These are phyloP conservation scores for Apis dorsata DNA, from an alignment of 1,140 invertebrate genomes.

Conservation along the genomic window DNA sequence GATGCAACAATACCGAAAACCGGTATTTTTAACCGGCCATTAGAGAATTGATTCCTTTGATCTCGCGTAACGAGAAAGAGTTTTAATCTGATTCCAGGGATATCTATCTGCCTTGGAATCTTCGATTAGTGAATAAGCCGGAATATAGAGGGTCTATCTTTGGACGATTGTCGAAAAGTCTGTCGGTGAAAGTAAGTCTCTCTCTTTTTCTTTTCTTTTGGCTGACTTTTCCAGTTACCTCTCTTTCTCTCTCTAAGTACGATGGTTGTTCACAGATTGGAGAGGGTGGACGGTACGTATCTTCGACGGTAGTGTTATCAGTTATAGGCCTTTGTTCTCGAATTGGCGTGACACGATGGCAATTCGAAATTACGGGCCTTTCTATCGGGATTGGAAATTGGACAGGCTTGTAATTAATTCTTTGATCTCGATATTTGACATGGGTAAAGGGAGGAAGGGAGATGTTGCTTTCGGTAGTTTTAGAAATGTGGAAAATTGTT, in stretches of 20 bases:
- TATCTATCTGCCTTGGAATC: slow-evolving; percentile 38
- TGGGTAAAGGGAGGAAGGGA: neutral
- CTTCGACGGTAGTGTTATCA: slow-evolving; percentile 25
- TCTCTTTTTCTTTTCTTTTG: neutral
- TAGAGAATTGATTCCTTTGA: slow-evolving; percentile 55
- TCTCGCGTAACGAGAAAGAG: slow-evolving; percentile 28
- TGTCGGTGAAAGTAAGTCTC: neutral
- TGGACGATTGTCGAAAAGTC: neutral
- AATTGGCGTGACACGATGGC: neutral
- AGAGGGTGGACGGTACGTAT: neutral
- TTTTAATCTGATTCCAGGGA: slow-evolving; percentile 51
- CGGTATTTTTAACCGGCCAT: slow-evolving; percentile 33
- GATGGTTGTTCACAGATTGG: neutral
- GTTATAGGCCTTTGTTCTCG: slow-evolving; percentile 29
- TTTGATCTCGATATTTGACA: neutral
- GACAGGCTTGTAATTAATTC: slow-evolving; percentile 22
- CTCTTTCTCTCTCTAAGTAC: too few relatives aligned
- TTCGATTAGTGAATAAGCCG: slow-evolving; percentile 47
- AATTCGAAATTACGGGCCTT: slow-evolving; percentile 2
- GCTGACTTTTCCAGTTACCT: slow-evolving; percentile 7
- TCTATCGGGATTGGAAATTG: neutral
- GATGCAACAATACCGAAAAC: neutral
- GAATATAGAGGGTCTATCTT: slow-evolving; percentile 11
- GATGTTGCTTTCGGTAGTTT: neutral
- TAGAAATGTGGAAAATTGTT: neutral